Base-by-base conservation (phyloP, 2,797 vertebrate genomes). In the Pangasius krempfi region DNA sequence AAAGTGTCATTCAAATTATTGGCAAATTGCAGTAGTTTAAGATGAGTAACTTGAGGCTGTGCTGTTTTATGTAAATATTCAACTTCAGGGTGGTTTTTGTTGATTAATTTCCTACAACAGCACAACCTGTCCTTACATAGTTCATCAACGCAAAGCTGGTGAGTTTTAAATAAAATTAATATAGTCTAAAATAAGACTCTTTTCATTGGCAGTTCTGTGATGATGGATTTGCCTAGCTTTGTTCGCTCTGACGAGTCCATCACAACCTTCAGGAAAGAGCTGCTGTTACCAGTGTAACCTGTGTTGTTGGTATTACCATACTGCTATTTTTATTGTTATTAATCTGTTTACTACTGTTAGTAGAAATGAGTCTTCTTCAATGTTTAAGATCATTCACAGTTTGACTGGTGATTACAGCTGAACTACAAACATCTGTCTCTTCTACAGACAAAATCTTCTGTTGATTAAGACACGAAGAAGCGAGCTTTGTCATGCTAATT, bases 381-480 rank as follows among this genome's bases (percentile, higher is more conserved):
- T 0, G 5, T 83, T 47, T 30, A 58, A 22, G 30, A 58, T 79
- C 76, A 30, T 58, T 81, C 52, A 8, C 13, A 58, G 18, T 13
- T 58, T 58, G 9, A 22, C 78, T 37, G 9, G 54, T 25, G 79
- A 81, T 84, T 47, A 84, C 60, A 50, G 60, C 27, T 10, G n/a
- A 84, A 64, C 20, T 27, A 52, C 14, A 33, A 58, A 80, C 73
- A 84, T 68, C 50, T 89, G 76, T 40, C 33, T 88, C 13, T 44
- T 64, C 27, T 75, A 86, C 75, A 79, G 70, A 86, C 76, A 84
- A 81, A 86, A 88, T 85, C 89, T 90, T 73, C 86, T 79, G 87
- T 89, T 54, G 79, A 90, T 89, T 90, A 87, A 88, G 76, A 66
- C 40, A 60, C 2, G 1, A 86, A 86, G 52, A 58, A 75, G n/a